phyloP scores from a whole-genome alignment of 2,113 vertebrate genomes.

The Antechinus flavipes region DNA sequence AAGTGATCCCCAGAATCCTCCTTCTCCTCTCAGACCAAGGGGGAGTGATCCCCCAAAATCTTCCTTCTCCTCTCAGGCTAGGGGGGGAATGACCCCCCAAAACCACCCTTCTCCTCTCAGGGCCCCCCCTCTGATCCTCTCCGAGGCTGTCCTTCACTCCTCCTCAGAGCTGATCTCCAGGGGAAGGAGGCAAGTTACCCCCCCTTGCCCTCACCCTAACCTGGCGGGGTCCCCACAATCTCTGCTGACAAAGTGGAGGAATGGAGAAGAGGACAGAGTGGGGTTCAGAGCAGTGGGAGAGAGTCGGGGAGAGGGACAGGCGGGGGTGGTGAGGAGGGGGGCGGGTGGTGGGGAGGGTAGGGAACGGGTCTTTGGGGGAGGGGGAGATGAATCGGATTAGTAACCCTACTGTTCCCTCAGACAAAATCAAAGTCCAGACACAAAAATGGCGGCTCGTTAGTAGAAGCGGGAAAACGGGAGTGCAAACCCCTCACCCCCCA shows the following conservation, averaged over 20 bases:
- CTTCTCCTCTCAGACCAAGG: too few relatives aligned
- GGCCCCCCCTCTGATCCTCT: neutral
- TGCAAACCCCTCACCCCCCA: conserved; percentile 67
- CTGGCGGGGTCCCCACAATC: neutral
- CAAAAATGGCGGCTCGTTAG: conserved; percentile 84
- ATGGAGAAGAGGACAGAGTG: neutral
- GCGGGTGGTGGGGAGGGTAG: conserved; percentile 9
- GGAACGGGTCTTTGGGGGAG: conserved; percentile 54
- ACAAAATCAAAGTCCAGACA: conserved; percentile 83
- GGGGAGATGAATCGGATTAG: conserved; percentile 71
- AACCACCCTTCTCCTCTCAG: too few relatives aligned
- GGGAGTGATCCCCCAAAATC: too few relatives aligned
- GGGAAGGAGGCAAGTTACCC: neutral
- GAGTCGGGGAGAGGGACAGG: neutral
- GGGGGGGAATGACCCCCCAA: neutral
- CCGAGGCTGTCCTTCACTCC: neutral
- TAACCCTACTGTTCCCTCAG: conserved; percentile 79
- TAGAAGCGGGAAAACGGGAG: conserved; percentile 78
- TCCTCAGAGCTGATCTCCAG: neutral
- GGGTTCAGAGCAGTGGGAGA: conserved; percentile 2
- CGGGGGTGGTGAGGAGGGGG: neutral
- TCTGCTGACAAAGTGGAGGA: neutral
- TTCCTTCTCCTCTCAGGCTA: neutral
- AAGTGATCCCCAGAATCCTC: too few relatives aligned
- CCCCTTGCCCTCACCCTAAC: too few relatives aligned